phyloP scores from a whole-genome alignment of 1,140 invertebrate genomes.

The Triops longicaudatus region DNA sequence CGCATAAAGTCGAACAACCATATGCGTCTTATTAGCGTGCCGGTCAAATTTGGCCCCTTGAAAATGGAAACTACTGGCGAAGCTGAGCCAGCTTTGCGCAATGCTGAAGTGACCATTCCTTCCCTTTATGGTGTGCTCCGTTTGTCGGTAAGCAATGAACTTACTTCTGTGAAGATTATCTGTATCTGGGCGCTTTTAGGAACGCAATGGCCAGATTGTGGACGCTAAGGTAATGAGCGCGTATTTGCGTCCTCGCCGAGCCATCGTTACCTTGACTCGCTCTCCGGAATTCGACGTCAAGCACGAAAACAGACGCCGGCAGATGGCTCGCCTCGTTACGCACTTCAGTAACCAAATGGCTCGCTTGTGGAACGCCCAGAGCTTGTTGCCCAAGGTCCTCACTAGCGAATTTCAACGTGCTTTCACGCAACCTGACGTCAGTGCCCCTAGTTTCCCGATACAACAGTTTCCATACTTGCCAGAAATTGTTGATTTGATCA shows the following conservation, averaged over 20 bases:
- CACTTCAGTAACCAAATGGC: background rate
- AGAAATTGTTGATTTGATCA: background rate
- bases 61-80: background rate
- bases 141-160: background rate
- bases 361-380: background rate
- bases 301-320: background rate
- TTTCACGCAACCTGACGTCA: background rate
- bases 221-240: background rate
- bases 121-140: background rate
- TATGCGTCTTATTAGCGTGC: background rate
- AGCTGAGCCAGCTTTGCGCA: background rate
- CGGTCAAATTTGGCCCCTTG: background rate
- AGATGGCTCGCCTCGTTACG: background rate
- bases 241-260: background rate
- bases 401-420: background rate
- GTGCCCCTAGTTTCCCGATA: background rate
- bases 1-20: background rate
- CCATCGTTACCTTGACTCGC: background rate
- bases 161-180: background rate
- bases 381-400: background rate
- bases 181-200: background rate
- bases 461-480: background rate
- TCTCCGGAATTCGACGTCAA: background rate
- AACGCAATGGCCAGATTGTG: background rate
- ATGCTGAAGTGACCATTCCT: background rate